Evolutionary conservation across 2,797 vertebrate genomes (phyloP).

Genomic region (Amazonetta brasiliensis): DNA sequence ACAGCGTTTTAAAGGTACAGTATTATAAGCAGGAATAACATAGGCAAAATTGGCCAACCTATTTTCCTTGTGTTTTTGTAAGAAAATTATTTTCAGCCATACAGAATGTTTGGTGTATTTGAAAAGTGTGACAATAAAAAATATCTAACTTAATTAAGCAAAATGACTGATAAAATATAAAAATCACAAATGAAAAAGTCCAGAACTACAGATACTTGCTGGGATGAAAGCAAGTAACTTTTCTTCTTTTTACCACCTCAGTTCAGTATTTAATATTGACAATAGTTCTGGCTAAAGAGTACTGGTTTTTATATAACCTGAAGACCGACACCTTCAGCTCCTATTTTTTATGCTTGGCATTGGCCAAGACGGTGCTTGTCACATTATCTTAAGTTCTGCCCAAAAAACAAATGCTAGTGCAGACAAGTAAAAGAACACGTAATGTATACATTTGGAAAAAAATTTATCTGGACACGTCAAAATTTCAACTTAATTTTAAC

Average conservation of each 20-base stretch:
- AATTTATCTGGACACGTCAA: not conserved
- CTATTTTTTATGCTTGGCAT: not conserved
- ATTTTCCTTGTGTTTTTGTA: not conserved
- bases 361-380: not conserved
- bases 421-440: not conserved
- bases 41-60: not conserved
- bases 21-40: not conserved
- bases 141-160: not conserved
- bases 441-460: not conserved
- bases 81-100: not conserved
- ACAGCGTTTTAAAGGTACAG: not conserved
- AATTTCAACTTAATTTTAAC: not conserved
- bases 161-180: not conserved
- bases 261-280: not conserved
- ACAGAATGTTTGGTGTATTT: not conserved
- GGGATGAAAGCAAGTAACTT: not conserved
- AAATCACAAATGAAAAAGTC: not conserved
- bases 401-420: not conserved
- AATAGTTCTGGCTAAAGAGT: not conserved
- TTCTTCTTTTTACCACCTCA: not conserved
- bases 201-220: not conserved
- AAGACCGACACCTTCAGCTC: not conserved
- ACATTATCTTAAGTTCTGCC: not conserved
- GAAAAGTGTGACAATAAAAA: not conserved
- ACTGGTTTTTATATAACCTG: not conserved